Percentiles rank a stretch among this genome's conserved stretches.
These are phyloP conservation scores for Heterodera schachtii DNA, from an alignment of 1,140 invertebrate genomes.

Conservation along the genomic window DNA sequence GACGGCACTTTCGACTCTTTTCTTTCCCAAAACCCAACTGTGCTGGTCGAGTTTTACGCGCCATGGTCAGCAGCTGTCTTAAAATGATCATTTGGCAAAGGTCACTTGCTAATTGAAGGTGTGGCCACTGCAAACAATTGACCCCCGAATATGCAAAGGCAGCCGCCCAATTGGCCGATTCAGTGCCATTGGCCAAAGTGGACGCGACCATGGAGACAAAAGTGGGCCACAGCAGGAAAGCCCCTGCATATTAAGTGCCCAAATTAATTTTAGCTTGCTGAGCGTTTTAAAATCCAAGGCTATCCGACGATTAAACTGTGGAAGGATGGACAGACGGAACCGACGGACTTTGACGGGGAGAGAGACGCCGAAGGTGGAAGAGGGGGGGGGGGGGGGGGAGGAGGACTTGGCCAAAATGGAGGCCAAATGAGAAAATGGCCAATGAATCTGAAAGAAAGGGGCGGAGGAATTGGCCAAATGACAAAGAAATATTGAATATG, in stretches of 20 bases:
- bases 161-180: conserved; percentile 77
- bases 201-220: conserved; percentile 63
- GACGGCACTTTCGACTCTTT: conserved; percentile 55
- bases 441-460: background rate
- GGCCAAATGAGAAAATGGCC: too few relatives aligned
- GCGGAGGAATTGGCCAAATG: conserved; percentile 4
- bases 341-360: conserved; percentile 60
- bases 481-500: background rate
- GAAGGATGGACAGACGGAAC: conserved; percentile 53
- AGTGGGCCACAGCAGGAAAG: background rate
- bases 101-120: conserved; percentile 38
- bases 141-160: conserved; percentile 96
- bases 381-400: background rate
- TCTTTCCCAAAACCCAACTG: conserved; percentile 46
- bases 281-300: conserved; percentile 63
- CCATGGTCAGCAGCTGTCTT: conserved; percentile 46
- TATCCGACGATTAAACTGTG: conserved; percentile 66
- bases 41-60: conserved; percentile 55
- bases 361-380: conserved; percentile 55
- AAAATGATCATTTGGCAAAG: background rate
- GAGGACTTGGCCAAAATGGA: conserved; percentile 5
- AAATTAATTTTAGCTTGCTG: conserved; percentile 39
- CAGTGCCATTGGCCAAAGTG: conserved; percentile 76
- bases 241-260: background rate
- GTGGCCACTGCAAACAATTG: conserved; percentile 69